These are phyloP conservation scores for Phaenicophaeus curvirostris DNA, from an alignment of 2,797 vertebrate species.

Conservation along the genomic window DNA sequence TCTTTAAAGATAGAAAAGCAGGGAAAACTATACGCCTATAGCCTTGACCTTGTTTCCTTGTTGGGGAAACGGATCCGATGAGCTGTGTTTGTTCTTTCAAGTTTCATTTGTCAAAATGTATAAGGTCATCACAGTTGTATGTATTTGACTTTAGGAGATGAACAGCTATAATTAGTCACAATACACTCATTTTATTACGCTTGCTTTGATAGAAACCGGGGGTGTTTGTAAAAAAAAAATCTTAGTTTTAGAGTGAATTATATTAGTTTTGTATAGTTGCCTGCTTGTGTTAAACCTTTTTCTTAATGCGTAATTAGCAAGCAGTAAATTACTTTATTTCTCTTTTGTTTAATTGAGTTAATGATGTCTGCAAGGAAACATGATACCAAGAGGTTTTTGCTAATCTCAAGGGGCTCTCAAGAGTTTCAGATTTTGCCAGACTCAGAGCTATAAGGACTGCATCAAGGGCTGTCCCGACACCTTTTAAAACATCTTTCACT, in stretches of 20 bases:
- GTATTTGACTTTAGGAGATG: slow-evolving; percentile 56
- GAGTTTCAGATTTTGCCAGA: slow-evolving; percentile 16
- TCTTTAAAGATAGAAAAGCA: slow-evolving; percentile 37
- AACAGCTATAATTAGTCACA: slow-evolving; percentile 55
- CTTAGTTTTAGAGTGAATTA: slow-evolving; percentile 66
- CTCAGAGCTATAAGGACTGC: background rate
- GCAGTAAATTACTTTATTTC: slow-evolving; percentile 68
- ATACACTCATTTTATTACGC: slow-evolving; percentile 58
- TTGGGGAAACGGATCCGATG: slow-evolving; percentile 34
- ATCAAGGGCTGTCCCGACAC: background rate
- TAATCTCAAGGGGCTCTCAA: background rate
- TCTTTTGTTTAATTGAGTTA: slow-evolving; percentile 72
- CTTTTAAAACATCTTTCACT: background rate
- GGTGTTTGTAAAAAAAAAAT: slow-evolving; percentile 37
- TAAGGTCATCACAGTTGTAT: slow-evolving; percentile 7
- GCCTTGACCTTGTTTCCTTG: slow-evolving; percentile 45
- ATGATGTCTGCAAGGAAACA: slow-evolving; percentile 59
- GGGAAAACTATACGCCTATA: background rate
- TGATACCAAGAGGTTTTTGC: background rate
- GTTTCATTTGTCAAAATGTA: slow-evolving; percentile 62
- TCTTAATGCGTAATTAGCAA: slow-evolving; percentile 54
- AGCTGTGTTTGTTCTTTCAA: slow-evolving; percentile 57
- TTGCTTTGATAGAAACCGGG: slow-evolving; percentile 48
- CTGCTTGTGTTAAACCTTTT: slow-evolving; percentile 45
- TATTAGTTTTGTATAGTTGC: slow-evolving; percentile 56